Conservation (phyloP, 2,797 vertebrate genomes). For the Cygnus olor region DNA sequence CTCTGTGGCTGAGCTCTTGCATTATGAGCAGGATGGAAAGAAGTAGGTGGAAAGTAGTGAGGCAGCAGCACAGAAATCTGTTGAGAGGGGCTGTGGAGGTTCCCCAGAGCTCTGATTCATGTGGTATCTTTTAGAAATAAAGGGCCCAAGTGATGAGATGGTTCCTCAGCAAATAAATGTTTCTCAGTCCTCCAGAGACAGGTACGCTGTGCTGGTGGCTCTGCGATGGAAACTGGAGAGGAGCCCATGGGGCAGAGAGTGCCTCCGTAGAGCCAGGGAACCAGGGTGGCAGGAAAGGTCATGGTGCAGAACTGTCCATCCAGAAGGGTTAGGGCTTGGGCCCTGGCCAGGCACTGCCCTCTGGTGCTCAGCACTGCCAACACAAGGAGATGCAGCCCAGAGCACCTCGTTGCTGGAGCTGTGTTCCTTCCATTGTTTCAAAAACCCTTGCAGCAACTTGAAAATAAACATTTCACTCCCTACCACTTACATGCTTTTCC, state of each 20-base stretch:
- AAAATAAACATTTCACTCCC: conserved; percentile 59
- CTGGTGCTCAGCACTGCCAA: neutral
- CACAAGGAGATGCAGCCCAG: neutral
- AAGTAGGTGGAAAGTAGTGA: conserved; percentile 13
- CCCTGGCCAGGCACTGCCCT: neutral
- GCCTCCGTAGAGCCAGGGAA: neutral
- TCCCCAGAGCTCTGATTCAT: neutral
- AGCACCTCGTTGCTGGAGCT: neutral
- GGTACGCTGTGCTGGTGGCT: neutral
- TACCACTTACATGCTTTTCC: conserved; percentile 49
- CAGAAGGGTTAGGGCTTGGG: neutral
- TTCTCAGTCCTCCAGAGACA: neutral
- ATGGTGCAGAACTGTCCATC: neutral
- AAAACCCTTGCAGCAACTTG: conserved; percentile 19
- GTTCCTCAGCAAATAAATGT: neutral
- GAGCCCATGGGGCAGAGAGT: neutral
- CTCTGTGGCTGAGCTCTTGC: neutral
- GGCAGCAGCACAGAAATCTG: conserved; percentile 9
- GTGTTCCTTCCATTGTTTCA: conserved; percentile 53
- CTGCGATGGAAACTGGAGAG: neutral
- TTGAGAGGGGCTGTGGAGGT: neutral
- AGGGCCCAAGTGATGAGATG: neutral
- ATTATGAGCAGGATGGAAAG: conserved; percentile 6
- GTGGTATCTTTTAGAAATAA: neutral
- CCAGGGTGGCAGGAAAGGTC: neutral